A percentile compares a stretch with the other conserved stretches of the same genome.
Conservation (phyloP, 2,113 vertebrate genomes). For the Toxotes chatareus region DNA sequence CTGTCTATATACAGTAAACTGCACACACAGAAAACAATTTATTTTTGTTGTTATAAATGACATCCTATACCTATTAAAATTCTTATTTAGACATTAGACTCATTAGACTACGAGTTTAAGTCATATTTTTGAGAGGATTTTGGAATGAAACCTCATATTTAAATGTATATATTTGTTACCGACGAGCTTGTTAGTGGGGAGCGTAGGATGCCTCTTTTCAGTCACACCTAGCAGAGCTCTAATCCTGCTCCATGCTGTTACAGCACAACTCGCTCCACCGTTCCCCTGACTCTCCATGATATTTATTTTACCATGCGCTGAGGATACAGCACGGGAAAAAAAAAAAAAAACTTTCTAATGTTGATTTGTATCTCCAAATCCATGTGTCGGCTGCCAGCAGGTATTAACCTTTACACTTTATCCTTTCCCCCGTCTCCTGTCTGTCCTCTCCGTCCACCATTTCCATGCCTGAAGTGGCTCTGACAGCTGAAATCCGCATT, state of each 20-base stretch:
- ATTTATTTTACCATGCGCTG: slow-evolving; percentile 65
- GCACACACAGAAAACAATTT: too few relatives aligned
- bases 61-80: too few relatives aligned
- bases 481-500: slow-evolving; percentile 28
- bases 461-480: slow-evolving; percentile 29
- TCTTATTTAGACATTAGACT: too few relatives aligned
- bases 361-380: slow-evolving; percentile 67
- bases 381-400: slow-evolving; percentile 24
- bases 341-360: slow-evolving; percentile 32
- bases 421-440: slow-evolving; percentile 22
- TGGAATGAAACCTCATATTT: not conserved
- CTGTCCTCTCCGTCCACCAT: slow-evolving; percentile 11
- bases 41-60: too few relatives aligned
- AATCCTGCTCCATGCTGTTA: slow-evolving; percentile 58
- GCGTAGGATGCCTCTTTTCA: slow-evolving; percentile 29
- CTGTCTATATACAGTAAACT: too few relatives aligned
- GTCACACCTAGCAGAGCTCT: slow-evolving; percentile 38
- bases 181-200: slow-evolving; percentile 5
- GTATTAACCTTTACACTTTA: slow-evolving; percentile 70
- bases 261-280: slow-evolving; percentile 48
- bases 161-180: slow-evolving; percentile 4
- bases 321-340: slow-evolving; percentile 6
- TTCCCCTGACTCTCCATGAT: slow-evolving; percentile 60
- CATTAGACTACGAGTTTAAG: not conserved
- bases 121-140: not conserved